Conservation (phyloP, 2,113 vertebrate species). For the Oriolus oriolus region DNA sequence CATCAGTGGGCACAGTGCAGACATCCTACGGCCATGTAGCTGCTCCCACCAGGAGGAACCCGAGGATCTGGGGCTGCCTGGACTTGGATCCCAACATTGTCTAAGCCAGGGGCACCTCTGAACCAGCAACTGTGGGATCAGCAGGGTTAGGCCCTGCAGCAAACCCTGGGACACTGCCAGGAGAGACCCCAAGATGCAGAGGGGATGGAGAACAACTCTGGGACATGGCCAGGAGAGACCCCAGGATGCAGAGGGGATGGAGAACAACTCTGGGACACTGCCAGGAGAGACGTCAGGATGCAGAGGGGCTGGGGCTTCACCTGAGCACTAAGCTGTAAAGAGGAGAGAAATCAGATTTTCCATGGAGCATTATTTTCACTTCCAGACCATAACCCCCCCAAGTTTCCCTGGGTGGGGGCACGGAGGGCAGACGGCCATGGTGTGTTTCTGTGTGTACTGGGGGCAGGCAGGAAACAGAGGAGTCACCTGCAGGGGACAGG, state of each 20-base stretch:
- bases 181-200: neutral
- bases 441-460: accelerated
- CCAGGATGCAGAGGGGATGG: too few species aligned
- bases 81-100: neutral
- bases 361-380: neutral
- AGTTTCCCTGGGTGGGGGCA: neutral
- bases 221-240: neutral
- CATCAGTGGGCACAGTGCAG: neutral
- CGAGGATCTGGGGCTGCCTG: neutral
- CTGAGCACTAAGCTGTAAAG: neutral
- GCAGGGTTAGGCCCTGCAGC: neutral
- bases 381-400: neutral
- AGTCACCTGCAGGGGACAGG: neutral
- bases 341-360: neutral
- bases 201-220: neutral
- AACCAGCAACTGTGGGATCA: neutral
- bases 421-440: accelerated
- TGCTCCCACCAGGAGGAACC: neutral
- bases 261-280: too few species aligned
- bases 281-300: too few species aligned
- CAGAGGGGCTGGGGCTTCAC: neutral
- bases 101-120: neutral
- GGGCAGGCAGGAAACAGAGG: neutral
- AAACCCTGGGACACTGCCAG: neutral
- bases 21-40: neutral